Evolutionary conservation across 2,888 invertebrate species (phyloP), one percentile per base, ranked within the genome.

Genomic region (Drosophila kuntzei): DNA sequence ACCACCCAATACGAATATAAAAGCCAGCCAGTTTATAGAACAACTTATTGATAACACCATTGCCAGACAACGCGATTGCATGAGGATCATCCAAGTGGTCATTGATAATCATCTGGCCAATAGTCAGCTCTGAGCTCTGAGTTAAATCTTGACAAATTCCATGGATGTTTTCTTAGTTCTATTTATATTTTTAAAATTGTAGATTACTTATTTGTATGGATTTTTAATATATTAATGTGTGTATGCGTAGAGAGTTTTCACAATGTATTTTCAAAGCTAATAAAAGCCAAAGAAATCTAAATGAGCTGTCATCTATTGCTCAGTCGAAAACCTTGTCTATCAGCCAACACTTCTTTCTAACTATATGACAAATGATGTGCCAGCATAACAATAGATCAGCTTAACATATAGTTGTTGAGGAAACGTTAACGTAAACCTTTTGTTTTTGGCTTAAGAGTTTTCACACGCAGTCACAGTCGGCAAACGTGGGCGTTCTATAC

Each of bases 41-140:
- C 88, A 90, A 47, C 73, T 92, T 37, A 84, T 92, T n/a, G 89
- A 90, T 37, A 91, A 90, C 49, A 90, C 92, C 25, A 87, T 89
- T 61, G 90, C 90, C 34, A 84, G 91, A 47, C 92, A 91, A 70
- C 78, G 90, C 0, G 90, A 92, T 34, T 91, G 91, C 50, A 76
- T 92, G 76, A 70, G 88, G 22, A 88, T 91, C 47, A 92, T 91
- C 59, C 91, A 92, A 63, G 81, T 83, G 62, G 86, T 91, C 11
- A 91, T 91, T 32, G 90, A 91, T 43, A 89, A 90, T 57, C 90
- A 91, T 66, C 61, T 91, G 71, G 86, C 87, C 50, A 87, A 88
- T 25, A 85, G 83, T 46, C 91, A 90, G 74, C 76, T 80, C 6
- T 86, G 51, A 58, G 50, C n/a, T 14, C 37, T 2, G 16, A n/a